A percentile compares a stretch with the other conserved stretches of the same genome.
Evolutionary conservation across 2,888 invertebrate species (phyloP).

Genomic region (Apodemia zela): DNA sequence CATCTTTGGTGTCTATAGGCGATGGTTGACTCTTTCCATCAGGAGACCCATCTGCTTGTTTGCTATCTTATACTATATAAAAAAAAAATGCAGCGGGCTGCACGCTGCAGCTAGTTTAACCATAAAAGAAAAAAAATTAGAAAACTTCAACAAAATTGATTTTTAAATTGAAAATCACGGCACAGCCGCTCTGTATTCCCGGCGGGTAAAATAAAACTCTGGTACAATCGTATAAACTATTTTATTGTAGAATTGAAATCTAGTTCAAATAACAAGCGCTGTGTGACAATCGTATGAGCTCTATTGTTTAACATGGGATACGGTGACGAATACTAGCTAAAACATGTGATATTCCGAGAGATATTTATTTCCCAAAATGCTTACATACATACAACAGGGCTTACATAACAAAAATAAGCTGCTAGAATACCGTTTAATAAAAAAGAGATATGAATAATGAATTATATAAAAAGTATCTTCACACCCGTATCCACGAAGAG

Average conservation of each 20-base stretch:
- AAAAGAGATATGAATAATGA: no score
- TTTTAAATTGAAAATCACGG: constrained; percentile 23
- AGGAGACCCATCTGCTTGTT: no score
- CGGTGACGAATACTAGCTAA: constrained; percentile 14
- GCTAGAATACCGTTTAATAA: neutral
- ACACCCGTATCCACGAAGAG: no score
- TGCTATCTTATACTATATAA: no score
- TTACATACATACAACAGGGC: no score
- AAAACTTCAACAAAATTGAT: constrained; percentile 16
- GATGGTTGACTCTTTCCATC: no score
- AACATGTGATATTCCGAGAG: neutral
- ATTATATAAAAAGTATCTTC: no score
- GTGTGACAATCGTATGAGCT: constrained; percentile 17
- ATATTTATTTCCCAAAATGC: neutral
- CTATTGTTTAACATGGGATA: constrained; percentile 19
- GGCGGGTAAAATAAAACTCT: constrained; percentile 20
- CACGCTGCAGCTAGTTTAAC: no score
- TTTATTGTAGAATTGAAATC: constrained; percentile 25
- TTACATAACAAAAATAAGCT: neutral
- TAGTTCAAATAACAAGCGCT: constrained; percentile 22
- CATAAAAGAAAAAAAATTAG: neutral
- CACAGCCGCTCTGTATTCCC: constrained; percentile 17
- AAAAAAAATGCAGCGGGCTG: no score
- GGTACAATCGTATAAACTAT: constrained; percentile 21
- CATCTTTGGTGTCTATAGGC: no score